Conservation (phyloP, 2,797 vertebrate genomes). For the Mergus octosetaceus region DNA sequence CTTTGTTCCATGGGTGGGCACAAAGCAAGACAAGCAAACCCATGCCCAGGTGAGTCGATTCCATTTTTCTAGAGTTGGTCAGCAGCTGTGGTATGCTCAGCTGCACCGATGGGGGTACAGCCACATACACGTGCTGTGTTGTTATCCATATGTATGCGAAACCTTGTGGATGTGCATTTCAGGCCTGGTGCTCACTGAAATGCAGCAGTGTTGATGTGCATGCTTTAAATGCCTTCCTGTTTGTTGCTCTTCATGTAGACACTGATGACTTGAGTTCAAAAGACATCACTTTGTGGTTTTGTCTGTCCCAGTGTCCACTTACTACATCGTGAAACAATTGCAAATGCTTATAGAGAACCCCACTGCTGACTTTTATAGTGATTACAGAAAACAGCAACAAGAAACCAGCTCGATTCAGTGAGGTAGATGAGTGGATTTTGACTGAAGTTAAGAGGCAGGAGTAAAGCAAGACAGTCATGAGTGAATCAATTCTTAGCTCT, state of each 20-base stretch:
- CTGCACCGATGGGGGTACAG: neutral
- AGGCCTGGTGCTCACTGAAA: neutral
- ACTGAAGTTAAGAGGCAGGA: neutral
- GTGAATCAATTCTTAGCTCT: neutral
- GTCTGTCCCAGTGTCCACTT: neutral
- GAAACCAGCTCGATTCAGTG: neutral
- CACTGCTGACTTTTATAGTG: neutral
- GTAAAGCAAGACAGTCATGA: neutral
- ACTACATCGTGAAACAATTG: neutral
- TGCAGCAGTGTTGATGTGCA: rapidly evolving
- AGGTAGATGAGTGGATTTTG: neutral
- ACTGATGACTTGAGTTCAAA: neutral
- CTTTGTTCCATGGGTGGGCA: neutral
- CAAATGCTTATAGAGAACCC: neutral
- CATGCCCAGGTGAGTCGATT: neutral
- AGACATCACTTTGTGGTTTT: neutral
- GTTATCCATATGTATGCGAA: rapidly evolving
- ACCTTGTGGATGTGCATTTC: neutral
- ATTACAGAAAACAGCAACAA: neutral
- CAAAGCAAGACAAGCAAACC: neutral
- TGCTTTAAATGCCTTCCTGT: neutral
- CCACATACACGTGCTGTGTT: rapidly evolving
- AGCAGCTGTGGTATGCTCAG: neutral
- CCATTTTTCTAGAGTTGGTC: neutral
- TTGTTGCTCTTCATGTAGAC: neutral